A percentile compares a stretch with the other conserved stretches of the same genome.
Conservation (phyloP, 1,140 invertebrate genomes). For the Acyrthosiphon pisum region DNA sequence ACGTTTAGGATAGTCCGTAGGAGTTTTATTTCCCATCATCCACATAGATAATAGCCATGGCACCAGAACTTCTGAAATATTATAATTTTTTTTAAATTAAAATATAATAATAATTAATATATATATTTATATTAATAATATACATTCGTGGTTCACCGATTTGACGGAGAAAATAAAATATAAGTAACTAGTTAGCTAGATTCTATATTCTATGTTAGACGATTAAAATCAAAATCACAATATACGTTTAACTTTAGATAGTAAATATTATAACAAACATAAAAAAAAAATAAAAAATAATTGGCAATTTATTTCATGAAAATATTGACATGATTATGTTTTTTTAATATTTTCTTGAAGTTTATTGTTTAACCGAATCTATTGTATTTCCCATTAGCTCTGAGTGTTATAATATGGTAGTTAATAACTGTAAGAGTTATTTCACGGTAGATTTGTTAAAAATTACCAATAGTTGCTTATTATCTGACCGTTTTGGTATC, state of each 20-base stretch:
- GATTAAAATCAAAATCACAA: not conserved
- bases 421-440: not conserved
- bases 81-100: not conserved
- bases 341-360: not conserved
- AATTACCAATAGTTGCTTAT: conserved; percentile 2
- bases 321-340: not conserved
- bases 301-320: not conserved
- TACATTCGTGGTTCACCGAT: too few species aligned
- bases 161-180: too few species aligned
- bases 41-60: conserved; percentile 60
- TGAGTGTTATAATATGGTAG: not conserved
- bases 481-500: conserved; percentile 5
- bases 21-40: conserved; percentile 55
- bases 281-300: not conserved
- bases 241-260: not conserved
- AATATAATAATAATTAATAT: too few species aligned
- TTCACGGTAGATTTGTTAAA: conserved; percentile 36
- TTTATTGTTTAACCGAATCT: not conserved
- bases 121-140: too few species aligned
- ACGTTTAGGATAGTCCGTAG: not conserved
- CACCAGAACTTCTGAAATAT: conserved; percentile 54
- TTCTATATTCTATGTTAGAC: not conserved
- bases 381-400: not conserved
- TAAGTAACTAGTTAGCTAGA: too few species aligned
- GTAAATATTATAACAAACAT: not conserved